These are phyloP conservation scores for Phymorhynchus buccinoides DNA, from an alignment of 1,140 invertebrate species.

Conservation along the genomic window DNA sequence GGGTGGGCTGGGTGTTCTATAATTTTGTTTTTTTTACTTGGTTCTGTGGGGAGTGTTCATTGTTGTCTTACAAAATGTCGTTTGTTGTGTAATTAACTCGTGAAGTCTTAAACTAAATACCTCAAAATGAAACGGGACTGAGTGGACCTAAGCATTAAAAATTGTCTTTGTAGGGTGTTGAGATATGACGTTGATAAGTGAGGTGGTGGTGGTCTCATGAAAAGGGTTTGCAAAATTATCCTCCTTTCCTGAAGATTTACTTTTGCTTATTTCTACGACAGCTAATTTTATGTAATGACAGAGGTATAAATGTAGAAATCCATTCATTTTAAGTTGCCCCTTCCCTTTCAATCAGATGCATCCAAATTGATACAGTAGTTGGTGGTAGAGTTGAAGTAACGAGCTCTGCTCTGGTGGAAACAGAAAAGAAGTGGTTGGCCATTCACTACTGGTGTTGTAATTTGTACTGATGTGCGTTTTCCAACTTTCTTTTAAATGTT, in stretches of 20 bases:
- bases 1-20: not conserved
- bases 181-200: too few relatives aligned
- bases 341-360: not conserved
- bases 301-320: not conserved
- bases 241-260: not conserved
- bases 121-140: not conserved
- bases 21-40: slow-evolving; percentile 17
- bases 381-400: not conserved
- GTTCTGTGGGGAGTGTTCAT: not conserved
- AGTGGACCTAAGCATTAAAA: too few relatives aligned
- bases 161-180: too few relatives aligned
- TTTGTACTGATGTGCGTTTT: not conserved
- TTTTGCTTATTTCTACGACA: not conserved
- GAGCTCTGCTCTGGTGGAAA: not conserved
- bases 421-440: not conserved
- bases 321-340: not conserved
- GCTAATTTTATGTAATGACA: not conserved
- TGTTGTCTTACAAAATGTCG: not conserved
- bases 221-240: not conserved
- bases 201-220: too few relatives aligned
- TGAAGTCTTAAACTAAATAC: not conserved
- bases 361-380: not conserved
- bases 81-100: not conserved
- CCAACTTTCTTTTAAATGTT: not conserved
- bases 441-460: not conserved